phyloP scores from a whole-genome alignment of 2,888 invertebrate genomes.

The Aphidius colemani region DNA sequence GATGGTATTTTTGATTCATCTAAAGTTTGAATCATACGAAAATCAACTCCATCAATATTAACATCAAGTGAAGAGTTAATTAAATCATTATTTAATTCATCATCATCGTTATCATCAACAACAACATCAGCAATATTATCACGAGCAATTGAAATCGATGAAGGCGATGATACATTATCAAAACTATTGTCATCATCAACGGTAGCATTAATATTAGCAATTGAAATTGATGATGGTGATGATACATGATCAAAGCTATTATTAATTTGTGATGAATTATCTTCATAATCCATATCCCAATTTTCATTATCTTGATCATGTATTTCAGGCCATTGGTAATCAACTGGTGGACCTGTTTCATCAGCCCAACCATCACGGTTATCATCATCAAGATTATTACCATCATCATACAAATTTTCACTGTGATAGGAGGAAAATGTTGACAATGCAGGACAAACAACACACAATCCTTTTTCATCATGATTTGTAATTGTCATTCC shows the following conservation, averaged over 20 bases:
- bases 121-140: not conserved
- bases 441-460: constrained; percentile 39
- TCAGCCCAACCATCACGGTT: constrained; percentile 30
- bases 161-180: not conserved
- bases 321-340: not conserved
- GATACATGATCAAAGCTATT: too few relatives aligned
- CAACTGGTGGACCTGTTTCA: constrained; percentile 23
- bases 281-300: not conserved
- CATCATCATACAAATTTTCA: constrained; percentile 20
- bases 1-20: not conserved
- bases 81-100: too few relatives aligned
- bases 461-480: constrained; percentile 37
- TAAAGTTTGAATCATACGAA: not conserved
- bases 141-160: constrained; percentile 8
- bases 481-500: constrained; percentile 42
- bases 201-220: not conserved
- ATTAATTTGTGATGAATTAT: too few relatives aligned
- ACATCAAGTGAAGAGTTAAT: too few relatives aligned
- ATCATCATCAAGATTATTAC: constrained; percentile 7
- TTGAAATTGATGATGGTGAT: constrained; percentile 11
- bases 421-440: constrained; percentile 34
- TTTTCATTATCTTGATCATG: constrained; percentile 3
- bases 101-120: too few relatives aligned
- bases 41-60: too few relatives aligned
- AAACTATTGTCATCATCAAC: too few relatives aligned